Base-by-base conservation (phyloP, 2,113 vertebrate species). In the Panurus biarmicus region DNA sequence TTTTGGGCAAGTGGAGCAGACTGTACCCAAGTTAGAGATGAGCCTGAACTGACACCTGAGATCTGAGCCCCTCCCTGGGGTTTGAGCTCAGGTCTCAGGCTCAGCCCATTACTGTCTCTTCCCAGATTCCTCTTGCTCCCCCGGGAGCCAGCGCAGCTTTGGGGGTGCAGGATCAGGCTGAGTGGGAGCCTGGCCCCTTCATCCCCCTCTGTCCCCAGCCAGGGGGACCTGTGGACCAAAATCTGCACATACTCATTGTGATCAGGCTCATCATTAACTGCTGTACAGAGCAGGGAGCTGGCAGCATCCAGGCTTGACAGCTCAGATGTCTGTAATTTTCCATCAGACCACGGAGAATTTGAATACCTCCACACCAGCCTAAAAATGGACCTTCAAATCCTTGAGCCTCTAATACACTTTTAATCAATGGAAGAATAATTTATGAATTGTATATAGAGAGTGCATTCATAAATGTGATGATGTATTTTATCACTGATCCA, bases 291-390 rank as follows among this genome's bases (percentile, higher is more conserved):
- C 4, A 84, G 42, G 72, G 92, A 93, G 93, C 96, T 96, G 85
- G 23, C 71, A 50, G 70, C 66, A 22, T 40, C 62, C 51, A 42
- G 21, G 69, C 48, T n/a, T 57, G 85, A 57, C 90, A 85, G 79
- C 81, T 96, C 89, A 56, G 56, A 91, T 93, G 87, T 84, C 89
- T 53, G 15, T 92, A 95, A 79, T 96, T 93, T 95, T 89, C 95
- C 79, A 75, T 86, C 89, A 94, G 95, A 92, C 84, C 96, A 85
- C 20, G 26, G 93, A 96, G 96, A 97, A 97, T 97, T 98, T 97
- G 96, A 97, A 97, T 98, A 98, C 97, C 97, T 97, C 97, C 97
- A 97, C 97, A 97, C 95, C 89, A 97, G 94, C 95, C 97, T 97
- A 97, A 97, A 97, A 97, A 97, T 91, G 87, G 85, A 97, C 95